These are phyloP conservation scores for Rafetus swinhoei DNA, from an alignment of 2,113 vertebrate species.

Conservation along the genomic window DNA sequence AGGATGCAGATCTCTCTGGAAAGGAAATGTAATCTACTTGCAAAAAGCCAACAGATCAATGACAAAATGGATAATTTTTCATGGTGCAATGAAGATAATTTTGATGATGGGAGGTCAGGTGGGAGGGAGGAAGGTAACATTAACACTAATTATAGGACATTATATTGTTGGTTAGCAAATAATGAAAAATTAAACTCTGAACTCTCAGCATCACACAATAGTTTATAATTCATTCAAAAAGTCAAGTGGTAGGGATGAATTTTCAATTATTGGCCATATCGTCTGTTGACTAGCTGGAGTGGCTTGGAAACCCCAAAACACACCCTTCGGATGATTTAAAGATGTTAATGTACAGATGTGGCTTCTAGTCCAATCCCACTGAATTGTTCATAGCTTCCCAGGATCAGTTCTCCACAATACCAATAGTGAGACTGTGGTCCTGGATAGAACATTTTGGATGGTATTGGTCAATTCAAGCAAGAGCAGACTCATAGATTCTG, in stretches of 20 bases:
- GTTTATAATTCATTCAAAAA: constrained; percentile 27
- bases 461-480: constrained; percentile 26
- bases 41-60: neutral
- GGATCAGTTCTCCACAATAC: neutral
- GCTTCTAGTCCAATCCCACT: neutral
- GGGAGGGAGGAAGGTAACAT: neutral
- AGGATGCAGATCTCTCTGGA: neutral
- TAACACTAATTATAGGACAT: constrained; percentile 45
- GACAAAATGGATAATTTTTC: neutral
- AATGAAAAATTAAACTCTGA: constrained; percentile 50
- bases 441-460: neutral
- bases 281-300: neutral
- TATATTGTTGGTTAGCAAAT: constrained; percentile 22
- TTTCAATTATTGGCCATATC: constrained; percentile 15
- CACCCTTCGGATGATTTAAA: neutral
- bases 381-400: neutral
- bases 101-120: neutral
- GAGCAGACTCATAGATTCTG: neutral
- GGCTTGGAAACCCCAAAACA: neutral
- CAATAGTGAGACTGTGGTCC: neutral
- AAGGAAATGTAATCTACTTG: neutral
- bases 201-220: constrained; percentile 55
- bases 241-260: neutral
- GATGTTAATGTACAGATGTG: neutral
- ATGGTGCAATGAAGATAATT: constrained; percentile 34